Evolutionary conservation across 2,797 vertebrate genomes (phyloP).

Genomic region (Botia kubotai): DNA sequence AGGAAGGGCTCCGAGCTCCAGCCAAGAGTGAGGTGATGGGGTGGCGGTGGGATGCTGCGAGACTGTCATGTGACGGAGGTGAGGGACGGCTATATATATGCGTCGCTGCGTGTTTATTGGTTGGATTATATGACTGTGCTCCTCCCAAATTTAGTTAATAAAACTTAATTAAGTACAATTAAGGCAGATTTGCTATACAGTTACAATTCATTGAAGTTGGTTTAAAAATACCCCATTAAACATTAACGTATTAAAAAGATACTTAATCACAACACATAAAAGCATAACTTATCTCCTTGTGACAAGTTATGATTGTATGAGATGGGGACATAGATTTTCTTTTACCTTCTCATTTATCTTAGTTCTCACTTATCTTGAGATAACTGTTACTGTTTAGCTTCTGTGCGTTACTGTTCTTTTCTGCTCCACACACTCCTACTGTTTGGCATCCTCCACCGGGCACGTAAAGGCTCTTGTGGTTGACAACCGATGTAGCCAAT

Average conservation of each 20-base stretch:
- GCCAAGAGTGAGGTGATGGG: no score
- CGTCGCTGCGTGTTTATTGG: no score
- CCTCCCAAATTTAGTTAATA: no score
- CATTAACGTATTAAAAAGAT: background rate
- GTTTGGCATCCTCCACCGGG: conserved; percentile 64
- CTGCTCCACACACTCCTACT: no score
- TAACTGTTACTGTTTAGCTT: conserved; percentile 58
- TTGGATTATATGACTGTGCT: no score
- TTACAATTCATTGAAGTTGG: background rate
- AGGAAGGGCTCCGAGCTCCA: background rate
- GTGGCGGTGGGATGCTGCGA: no score
- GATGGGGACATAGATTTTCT: background rate
- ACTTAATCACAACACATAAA: background rate
- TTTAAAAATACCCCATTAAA: background rate
- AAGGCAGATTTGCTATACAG: background rate
- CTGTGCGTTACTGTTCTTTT: conserved; percentile 32
- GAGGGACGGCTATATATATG: no score
- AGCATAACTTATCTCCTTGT: background rate
- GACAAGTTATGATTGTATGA: background rate
- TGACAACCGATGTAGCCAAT: conserved; percentile 59
- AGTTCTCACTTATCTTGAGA: no score
- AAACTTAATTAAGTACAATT: background rate
- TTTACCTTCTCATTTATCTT: no score
- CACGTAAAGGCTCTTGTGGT: conserved; percentile 68
- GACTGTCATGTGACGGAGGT: no score